Conservation (phyloP, 2,888 invertebrate genomes). For the Drosophila koepferae region DNA sequence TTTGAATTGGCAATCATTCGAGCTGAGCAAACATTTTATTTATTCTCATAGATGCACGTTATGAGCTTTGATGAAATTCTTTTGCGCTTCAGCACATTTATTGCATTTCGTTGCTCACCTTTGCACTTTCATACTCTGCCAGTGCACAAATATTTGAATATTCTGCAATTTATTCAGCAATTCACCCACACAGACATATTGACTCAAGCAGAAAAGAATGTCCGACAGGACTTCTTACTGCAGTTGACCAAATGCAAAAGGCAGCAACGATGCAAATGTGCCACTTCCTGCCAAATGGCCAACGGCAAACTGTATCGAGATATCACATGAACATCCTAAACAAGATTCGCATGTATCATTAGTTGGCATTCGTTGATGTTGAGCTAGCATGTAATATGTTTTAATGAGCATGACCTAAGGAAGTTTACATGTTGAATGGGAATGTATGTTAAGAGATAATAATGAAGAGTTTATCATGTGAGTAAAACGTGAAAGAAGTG, state of each 20-base stretch:
- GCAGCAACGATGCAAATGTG: slow-evolving; percentile 13
- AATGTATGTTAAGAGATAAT: neutral
- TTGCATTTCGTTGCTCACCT: slow-evolving; percentile 30
- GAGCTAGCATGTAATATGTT: neutral
- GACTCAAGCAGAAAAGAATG: slow-evolving; percentile 8
- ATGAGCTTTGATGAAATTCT: neutral
- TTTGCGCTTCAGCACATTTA: slow-evolving; percentile 11
- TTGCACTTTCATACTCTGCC: slow-evolving; percentile 7
- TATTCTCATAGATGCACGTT: neutral
- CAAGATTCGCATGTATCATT: slow-evolving; percentile 19
- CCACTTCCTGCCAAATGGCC: slow-evolving; percentile 27
- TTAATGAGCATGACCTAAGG: slow-evolving; percentile 5
- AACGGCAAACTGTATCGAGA: slow-evolving; percentile 14
- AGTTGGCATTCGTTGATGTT: slow-evolving; percentile 15
- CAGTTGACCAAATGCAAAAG: slow-evolving; percentile 18
- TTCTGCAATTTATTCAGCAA: slow-evolving; percentile 7
- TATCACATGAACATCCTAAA: neutral
- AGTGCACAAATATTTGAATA: slow-evolving; percentile 47
- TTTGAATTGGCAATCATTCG: neutral
- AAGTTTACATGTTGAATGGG: neutral
- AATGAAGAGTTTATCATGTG: too few relatives aligned
- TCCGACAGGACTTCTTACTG: neutral
- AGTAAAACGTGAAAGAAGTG: too few relatives aligned
- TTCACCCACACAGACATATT: slow-evolving; percentile 24
- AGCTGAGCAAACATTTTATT: slow-evolving; percentile 5